A percentile compares a stretch with the other conserved stretches of the same genome.
phyloP scores from a whole-genome alignment of 1,140 invertebrate genomes.

The Heliconius hewitsoni region DNA sequence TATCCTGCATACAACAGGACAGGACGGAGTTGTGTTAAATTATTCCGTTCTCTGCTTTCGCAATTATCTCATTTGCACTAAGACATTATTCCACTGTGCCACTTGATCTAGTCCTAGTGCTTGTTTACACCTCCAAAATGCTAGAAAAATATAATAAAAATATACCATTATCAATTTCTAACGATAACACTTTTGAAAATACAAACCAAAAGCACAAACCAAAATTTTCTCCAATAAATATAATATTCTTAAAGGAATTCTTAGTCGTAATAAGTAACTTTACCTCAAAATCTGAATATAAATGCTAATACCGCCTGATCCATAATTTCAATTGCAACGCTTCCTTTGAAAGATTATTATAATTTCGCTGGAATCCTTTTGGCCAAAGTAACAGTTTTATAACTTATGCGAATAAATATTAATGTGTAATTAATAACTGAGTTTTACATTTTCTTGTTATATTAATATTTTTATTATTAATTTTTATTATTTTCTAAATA shows the following conservation, averaged over 20 bases:
- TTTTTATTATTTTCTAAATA: too few relatives aligned
- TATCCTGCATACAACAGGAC: too few relatives aligned
- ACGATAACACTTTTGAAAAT: neutral
- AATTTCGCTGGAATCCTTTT: constrained; percentile 68
- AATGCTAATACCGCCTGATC: constrained; percentile 69
- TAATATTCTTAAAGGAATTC: constrained; percentile 49
- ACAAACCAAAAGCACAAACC: neutral
- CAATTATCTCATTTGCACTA: too few relatives aligned
- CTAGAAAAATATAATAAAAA: neutral
- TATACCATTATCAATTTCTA: neutral
- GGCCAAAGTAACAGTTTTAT: constrained; percentile 57
- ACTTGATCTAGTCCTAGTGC: too few relatives aligned
- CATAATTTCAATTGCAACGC: constrained; percentile 67
- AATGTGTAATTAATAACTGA: constrained; percentile 45
- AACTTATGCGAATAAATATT: constrained; percentile 66
- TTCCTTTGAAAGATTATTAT: constrained; percentile 74
- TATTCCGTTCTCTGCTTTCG: too few relatives aligned
- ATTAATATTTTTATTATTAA: neutral
- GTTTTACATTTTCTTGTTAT: neutral
- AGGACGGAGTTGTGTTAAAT: too few relatives aligned
- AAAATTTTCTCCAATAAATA: constrained; percentile 10
- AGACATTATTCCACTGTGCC: too few relatives aligned
- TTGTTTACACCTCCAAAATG: neutral
- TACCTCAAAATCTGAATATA: constrained; percentile 70
- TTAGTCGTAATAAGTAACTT: constrained; percentile 69